Conservation (phyloP, 2,113 vertebrate genomes). For the Herpailurus yagouaroundi region DNA sequence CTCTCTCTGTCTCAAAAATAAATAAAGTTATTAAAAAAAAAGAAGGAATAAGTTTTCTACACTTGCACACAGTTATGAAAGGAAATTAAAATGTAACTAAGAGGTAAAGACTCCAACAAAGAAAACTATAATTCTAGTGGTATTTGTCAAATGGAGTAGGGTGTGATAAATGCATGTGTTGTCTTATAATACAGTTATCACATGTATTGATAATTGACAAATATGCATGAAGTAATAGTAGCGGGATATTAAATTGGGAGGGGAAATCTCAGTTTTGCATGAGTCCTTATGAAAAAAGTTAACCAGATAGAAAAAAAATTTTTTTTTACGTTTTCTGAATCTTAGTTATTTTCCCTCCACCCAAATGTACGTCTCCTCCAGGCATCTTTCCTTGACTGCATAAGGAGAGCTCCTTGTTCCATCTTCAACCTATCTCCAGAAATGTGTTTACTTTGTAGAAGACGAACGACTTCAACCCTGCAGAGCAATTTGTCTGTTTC, state of each 20-base stretch:
- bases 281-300: background rate
- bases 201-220: background rate
- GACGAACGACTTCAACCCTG: too few relatives aligned
- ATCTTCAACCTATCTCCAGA: background rate
- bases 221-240: background rate
- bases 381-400: background rate
- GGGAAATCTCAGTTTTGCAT: background rate
- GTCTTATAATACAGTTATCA: background rate
- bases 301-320: background rate
- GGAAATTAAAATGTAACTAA: conserved; percentile 11
- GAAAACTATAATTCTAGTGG: background rate
- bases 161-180: background rate
- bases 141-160: background rate
- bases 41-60: background rate
- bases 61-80: background rate
- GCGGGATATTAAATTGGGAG: background rate
- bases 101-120: background rate
- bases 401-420: background rate
- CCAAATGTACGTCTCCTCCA: background rate
- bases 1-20: too few relatives aligned
- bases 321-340: background rate
- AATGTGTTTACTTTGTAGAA: background rate
- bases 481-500: background rate
- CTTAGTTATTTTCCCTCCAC: background rate
- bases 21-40: too few relatives aligned